Evolutionary conservation across 2,113 vertebrate species (phyloP), one percentile per base, ranked within the genome.

Genomic region (Aptenodytes forsteri): DNA sequence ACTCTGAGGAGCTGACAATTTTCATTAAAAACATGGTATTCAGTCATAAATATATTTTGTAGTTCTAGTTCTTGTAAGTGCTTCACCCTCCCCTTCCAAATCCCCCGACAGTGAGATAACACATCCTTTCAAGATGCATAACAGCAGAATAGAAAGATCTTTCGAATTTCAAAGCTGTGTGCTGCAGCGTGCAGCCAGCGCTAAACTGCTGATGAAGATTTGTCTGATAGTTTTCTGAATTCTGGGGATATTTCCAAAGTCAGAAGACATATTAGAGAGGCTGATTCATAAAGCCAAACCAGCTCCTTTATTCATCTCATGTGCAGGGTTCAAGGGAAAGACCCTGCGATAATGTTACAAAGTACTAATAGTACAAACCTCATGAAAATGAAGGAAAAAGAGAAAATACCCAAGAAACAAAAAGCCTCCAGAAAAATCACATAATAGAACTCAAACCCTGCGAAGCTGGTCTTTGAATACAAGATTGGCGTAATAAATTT

Each of bases 391-490:
- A 97, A 88, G 69, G 73, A 83, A 86, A 81, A 79, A 69, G 84
- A 73, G 49, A 86, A 94, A 81, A 85, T 25, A 66, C 30, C 67
- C 66, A 93, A 90, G 95, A 93, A 96, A 81, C 62, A 95, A 95
- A 95, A 92, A 83, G 46, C 84, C 62, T 90, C 49, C 30, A 75
- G 85, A 85, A 95, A 46, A 91, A 81, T 66, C 44, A 71, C 79
- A 78, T 83, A 91, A 91, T 73, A 73, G 62, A 87, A 65, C 38
- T 71, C 87, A 88, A 98, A 75, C 61, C 75, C 87, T 3, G 9
- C 29, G 4, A 97, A 98, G 82, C 40, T 96, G 84, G 89, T 95
- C 96, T 97, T 96, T 94, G 90, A 97, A 97, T 95, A 62, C 66
- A 84, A 94, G 96, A 88, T 26, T 96, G 83, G 52, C 82, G 79